Evolutionary conservation across 2,113 vertebrate genomes (phyloP).

Genomic region (Pelodiscus sinensis): DNA sequence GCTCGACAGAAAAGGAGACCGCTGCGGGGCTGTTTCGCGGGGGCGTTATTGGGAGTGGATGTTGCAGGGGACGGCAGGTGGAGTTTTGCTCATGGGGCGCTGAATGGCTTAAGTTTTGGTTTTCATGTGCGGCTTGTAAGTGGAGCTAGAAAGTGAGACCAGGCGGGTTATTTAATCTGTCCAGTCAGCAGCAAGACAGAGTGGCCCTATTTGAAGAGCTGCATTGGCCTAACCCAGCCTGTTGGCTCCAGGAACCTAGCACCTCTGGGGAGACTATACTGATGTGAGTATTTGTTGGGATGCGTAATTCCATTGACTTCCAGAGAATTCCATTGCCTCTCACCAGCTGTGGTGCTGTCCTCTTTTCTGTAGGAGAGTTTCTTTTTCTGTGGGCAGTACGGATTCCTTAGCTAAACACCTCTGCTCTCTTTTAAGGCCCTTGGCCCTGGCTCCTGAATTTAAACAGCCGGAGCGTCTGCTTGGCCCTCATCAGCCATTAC

Average conservation of each 20-base stretch:
- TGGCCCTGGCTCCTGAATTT: neutral
- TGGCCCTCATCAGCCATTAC: neutral
- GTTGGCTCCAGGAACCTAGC: neutral
- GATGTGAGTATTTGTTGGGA: neutral
- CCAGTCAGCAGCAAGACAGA: neutral
- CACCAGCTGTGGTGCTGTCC: neutral
- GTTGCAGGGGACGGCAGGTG: neutral
- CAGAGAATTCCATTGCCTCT: neutral
- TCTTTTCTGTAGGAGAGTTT: neutral
- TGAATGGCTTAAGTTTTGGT: neutral
- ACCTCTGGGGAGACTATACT: neutral
- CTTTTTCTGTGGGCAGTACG: neutral
- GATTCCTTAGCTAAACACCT: neutral
- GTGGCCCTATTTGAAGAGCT: neutral
- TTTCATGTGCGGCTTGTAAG: neutral
- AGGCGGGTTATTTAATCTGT: neutral
- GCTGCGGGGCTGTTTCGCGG: neutral
- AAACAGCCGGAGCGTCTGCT: rapidly evolving
- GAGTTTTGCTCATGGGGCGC: neutral
- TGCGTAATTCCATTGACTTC: neutral
- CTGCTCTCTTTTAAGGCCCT: neutral
- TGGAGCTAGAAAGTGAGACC: neutral
- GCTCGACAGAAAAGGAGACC: neutral
- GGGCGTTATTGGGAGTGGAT: neutral
- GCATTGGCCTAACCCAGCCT: neutral